Evolutionary conservation across 2,797 vertebrate species (phyloP).

Genomic region (Cheirogaleus major): DNA sequence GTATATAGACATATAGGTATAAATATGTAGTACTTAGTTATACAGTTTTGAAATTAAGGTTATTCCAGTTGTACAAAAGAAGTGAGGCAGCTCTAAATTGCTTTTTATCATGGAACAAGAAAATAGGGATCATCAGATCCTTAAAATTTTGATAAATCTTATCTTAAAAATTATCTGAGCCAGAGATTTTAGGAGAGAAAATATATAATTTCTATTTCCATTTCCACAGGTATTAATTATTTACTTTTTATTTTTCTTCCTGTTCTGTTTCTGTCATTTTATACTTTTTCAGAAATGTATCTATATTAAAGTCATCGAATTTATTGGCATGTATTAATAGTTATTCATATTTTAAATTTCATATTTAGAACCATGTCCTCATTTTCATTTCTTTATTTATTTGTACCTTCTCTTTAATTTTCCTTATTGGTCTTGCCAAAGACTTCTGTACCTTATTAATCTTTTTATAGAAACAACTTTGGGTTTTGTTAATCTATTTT

Average conservation of each 20-base stretch:
- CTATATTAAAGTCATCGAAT: neutral
- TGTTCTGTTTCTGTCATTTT: neutral
- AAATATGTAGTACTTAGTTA: neutral
- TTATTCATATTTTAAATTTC: neutral
- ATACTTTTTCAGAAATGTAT: neutral
- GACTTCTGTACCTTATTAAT: neutral
- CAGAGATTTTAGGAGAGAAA: neutral
- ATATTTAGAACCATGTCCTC: neutral
- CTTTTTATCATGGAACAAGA: neutral
- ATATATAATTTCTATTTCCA: neutral
- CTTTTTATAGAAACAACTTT: neutral
- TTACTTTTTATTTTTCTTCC: neutral
- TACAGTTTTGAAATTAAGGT: neutral
- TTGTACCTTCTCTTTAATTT: neutral
- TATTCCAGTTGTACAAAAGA: neutral
- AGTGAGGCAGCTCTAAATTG: neutral
- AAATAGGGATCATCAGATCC: neutral
- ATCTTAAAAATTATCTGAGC: neutral
- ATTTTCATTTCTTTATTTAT: slow-evolving; percentile 25
- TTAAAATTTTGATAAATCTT: slow-evolving; percentile 22
- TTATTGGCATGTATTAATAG: neutral
- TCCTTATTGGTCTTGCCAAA: neutral
- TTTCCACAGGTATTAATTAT: neutral
- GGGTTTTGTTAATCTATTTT: neutral
- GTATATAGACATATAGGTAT: neutral